Conservation (phyloP, 1,140 invertebrate species). For the Theocolax elegans region DNA sequence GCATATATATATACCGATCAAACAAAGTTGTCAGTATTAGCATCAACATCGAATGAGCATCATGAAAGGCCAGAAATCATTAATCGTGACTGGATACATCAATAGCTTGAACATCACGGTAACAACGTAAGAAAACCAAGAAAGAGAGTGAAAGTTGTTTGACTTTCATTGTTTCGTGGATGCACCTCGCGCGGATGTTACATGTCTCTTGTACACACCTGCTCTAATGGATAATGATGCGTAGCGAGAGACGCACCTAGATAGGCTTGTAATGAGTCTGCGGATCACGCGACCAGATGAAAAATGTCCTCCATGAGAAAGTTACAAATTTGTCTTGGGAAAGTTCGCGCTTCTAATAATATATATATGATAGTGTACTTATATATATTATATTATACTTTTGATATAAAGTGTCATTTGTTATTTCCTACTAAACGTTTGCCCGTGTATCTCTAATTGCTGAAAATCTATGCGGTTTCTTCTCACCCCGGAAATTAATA, state of each 20-base stretch:
- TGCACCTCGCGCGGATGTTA: background rate
- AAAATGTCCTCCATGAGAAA: slow-evolving; percentile 25
- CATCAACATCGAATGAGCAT: too few relatives aligned
- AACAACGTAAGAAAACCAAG: too few relatives aligned
- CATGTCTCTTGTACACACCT: slow-evolving; percentile 2
- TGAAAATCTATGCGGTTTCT: too few relatives aligned
- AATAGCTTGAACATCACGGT: too few relatives aligned
- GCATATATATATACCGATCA: too few relatives aligned
- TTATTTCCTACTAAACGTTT: background rate
- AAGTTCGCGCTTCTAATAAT: too few relatives aligned
- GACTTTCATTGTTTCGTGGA: slow-evolving; percentile 16
- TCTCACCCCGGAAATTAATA: too few relatives aligned
- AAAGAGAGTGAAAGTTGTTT: background rate
- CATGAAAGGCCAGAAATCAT: too few relatives aligned
- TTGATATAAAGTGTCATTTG: background rate
- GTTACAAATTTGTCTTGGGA: slow-evolving; percentile 30
- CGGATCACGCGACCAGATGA: background rate
- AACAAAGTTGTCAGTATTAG: too few relatives aligned
- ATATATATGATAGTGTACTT: too few relatives aligned
- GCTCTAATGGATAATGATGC: slow-evolving; percentile 13
- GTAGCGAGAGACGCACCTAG: background rate
- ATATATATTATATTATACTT: background rate
- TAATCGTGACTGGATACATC: too few relatives aligned
- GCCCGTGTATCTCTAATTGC: too few relatives aligned
- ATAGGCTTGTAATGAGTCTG: slow-evolving; percentile 2